phyloP scores from a whole-genome alignment of 2,888 invertebrate species.

The Lasioglossum marginatum region DNA sequence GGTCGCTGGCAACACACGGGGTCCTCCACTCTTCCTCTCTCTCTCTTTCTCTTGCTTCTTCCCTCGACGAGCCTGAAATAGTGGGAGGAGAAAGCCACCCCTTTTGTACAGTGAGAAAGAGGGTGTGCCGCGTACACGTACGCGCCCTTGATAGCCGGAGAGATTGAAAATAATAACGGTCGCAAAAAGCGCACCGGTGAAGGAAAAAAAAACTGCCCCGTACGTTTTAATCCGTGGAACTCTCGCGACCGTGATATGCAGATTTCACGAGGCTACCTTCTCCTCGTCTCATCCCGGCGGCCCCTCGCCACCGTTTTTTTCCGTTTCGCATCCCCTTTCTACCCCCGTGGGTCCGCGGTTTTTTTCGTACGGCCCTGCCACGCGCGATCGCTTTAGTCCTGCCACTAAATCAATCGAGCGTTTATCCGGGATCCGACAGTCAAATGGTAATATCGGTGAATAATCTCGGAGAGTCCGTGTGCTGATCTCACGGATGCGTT shows the following conservation, averaged over 20 bases:
- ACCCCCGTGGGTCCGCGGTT: constrained; percentile 19
- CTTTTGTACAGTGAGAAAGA: constrained; percentile 52
- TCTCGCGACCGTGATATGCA: constrained; percentile 80
- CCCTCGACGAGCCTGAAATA: not conserved
- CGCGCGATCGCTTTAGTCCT: constrained; percentile 48
- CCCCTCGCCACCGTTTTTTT: constrained; percentile 43
- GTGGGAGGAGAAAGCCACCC: constrained; percentile 47
- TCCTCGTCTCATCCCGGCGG: constrained; percentile 64
- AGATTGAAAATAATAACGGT: constrained; percentile 76
- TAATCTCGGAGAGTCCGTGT: constrained; percentile 42
- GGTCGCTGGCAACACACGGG: constrained; percentile 33
- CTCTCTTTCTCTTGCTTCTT: constrained; percentile 19
- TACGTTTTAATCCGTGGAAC: constrained; percentile 78
- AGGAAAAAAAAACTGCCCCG: constrained; percentile 63
- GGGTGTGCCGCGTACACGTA: constrained; percentile 50
- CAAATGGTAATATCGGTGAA: constrained; percentile 64
- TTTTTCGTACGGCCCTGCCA: constrained; percentile 40
- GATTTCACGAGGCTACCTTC: constrained; percentile 74
- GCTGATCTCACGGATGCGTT: constrained; percentile 15
- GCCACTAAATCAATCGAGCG: constrained; percentile 72
- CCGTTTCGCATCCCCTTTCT: constrained; percentile 10
- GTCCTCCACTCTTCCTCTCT: constrained; percentile 1
- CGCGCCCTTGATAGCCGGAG: constrained; percentile 61
- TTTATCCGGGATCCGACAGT: constrained; percentile 58
- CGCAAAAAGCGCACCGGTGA: constrained; percentile 70